Evolutionary conservation across 2,888 invertebrate species (phyloP), one percentile per base, ranked within the genome.

Genomic region (Ptychoptera albimana): DNA sequence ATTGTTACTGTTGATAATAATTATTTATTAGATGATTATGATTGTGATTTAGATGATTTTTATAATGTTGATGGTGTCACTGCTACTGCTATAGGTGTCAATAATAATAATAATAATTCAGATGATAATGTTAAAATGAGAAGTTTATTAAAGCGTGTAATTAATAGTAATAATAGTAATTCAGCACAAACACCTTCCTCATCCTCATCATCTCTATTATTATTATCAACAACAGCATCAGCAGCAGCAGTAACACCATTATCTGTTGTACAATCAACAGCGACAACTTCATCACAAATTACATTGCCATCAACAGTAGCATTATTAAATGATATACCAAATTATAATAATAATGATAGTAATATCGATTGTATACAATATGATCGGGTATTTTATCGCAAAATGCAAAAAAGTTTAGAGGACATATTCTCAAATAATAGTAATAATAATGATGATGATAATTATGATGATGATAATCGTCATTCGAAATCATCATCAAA

Each of bases 361-460:
- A 12, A 4, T 36, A n/a, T 50, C 38, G 63, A 61, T 37, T 58
- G 60, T 51, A 57, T 60, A 8, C 63, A 63, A 2, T 65, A 65
- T 37, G 65, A 65, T 54, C 60, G 63, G 9, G 57, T 60, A 14
- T 65, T 65, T 48, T 65, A 64, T 50, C 55, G 57, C 31, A 52
- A 52, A 11, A 53, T 60, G 50, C 59, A 60, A 50, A 59, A 60
- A 44, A 58, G 58, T 46, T 49, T 60, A 14, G 61, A 64, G 42
- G 55, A 64, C 47, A 59, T 65, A 12, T 57, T 60, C 47, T 58
- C 61, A 12, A 49, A 54, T 34, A 50, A 52, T 43, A 47, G 46
- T 39, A 47, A 47, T 38, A 45, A 35, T 45, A 32, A 11, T 32
- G 32, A 32, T 32, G 9, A 5, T 13, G 29, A 42, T 30, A n/a